Evolutionary conservation across 1,140 invertebrate species (phyloP).

Genomic region (Pogonomyrmex barbatus): DNA sequence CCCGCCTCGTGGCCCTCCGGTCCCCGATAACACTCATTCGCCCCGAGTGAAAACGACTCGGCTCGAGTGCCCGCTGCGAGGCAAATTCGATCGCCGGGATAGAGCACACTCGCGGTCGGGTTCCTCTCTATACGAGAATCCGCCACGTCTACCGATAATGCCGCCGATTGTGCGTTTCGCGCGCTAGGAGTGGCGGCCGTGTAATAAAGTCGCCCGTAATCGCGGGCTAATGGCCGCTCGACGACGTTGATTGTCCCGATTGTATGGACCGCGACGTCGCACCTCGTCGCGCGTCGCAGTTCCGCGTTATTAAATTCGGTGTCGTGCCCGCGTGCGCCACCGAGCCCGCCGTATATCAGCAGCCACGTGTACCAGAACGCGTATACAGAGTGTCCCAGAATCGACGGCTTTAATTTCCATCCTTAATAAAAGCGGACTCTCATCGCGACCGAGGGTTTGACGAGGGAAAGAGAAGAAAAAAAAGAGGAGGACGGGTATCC

Average conservation of each 20-base stretch:
- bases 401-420: slow-evolving; percentile 18
- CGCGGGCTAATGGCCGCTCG: slow-evolving; percentile 43
- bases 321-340: slow-evolving; percentile 12
- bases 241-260: slow-evolving; percentile 61
- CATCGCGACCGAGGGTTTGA: not conserved
- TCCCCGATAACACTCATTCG: slow-evolving; percentile 23
- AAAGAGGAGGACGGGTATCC: not conserved
- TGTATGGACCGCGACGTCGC: slow-evolving; percentile 51
- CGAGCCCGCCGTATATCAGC: slow-evolving; percentile 32
- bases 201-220: slow-evolving; percentile 59
- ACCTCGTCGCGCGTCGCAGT: slow-evolving; percentile 45
- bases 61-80: slow-evolving; percentile 56
- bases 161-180: slow-evolving; percentile 51
- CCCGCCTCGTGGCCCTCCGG: not conserved
- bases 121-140: not conserved
- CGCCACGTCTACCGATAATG: slow-evolving; percentile 46
- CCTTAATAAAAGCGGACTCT: not conserved
- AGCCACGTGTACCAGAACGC: slow-evolving; percentile 38
- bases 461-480: too few relatives aligned
- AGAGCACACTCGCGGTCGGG: slow-evolving; percentile 36
- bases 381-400: slow-evolving; percentile 31
- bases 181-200: slow-evolving; percentile 22
- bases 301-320: slow-evolving; percentile 60
- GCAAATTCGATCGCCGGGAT: slow-evolving; percentile 52
- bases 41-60: slow-evolving; percentile 27